These are phyloP conservation scores for Rotaria macrura DNA, from an alignment of 2,888 invertebrate genomes.

Conservation along the genomic window DNA sequence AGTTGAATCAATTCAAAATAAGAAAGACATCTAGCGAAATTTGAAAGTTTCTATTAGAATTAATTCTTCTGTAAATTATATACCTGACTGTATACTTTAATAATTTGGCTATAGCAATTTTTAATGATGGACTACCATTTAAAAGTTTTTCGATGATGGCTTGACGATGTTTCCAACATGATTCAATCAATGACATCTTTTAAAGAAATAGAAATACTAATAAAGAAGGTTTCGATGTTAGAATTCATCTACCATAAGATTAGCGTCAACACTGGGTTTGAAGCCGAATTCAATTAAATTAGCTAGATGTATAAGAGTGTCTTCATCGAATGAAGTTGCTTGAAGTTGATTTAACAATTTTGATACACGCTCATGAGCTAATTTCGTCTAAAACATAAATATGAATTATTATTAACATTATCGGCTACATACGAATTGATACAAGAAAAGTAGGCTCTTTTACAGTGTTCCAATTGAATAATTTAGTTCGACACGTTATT, in stretches of 20 bases:
- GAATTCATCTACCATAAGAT: not conserved
- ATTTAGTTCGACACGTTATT: too few relatives aligned
- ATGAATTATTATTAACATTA: not conserved
- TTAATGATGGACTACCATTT: not conserved
- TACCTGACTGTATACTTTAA: conserved; percentile 19
- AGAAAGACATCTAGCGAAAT: not conserved
- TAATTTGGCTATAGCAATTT: not conserved
- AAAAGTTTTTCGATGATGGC: not conserved
- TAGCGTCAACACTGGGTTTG: not conserved
- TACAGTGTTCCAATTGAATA: too few relatives aligned
- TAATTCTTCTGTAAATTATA: not conserved
- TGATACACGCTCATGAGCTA: not conserved
- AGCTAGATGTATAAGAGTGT: not conserved
- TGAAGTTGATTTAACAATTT: not conserved
- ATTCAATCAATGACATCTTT: conserved; percentile 9
- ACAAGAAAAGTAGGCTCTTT: too few relatives aligned
- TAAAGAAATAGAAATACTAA: not conserved
- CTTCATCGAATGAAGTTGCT: not conserved
- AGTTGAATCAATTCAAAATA: not conserved
- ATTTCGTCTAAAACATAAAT: not conserved
- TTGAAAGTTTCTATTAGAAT: too few relatives aligned
- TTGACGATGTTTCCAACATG: conserved; percentile 10
- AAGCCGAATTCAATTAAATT: conserved; percentile 6
- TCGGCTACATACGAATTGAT: too few relatives aligned
- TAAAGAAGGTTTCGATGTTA: too few relatives aligned